These are phyloP conservation scores for Zonitis immaculata DNA, from an alignment of 2,888 invertebrate species.

Conservation along the genomic window DNA sequence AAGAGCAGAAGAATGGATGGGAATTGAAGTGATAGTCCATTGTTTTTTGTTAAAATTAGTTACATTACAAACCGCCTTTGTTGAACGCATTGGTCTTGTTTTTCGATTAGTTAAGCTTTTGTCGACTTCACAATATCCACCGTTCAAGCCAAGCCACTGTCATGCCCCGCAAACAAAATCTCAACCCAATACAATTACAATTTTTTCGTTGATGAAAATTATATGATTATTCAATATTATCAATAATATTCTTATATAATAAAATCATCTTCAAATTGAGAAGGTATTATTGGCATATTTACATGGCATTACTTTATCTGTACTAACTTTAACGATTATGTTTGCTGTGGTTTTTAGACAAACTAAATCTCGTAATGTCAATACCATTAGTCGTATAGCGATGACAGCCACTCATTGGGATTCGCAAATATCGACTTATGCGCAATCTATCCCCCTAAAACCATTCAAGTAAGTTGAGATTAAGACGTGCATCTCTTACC, in stretches of 20 bases:
- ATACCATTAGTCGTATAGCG: conserved; percentile 21
- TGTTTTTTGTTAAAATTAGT: conserved; percentile 23
- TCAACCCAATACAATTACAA: not conserved
- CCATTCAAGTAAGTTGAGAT: conserved; percentile 6
- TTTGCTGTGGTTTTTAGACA: conserved; percentile 23
- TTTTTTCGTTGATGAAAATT: not conserved
- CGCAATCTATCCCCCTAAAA: not conserved
- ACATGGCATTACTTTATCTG: conserved; percentile 20
- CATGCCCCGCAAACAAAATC: not conserved
- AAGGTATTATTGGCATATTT: conserved; percentile 8
- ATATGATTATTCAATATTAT: too few relatives aligned
- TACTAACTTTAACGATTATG: conserved; percentile 19
- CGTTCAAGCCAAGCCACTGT: not conserved
- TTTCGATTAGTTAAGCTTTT: conserved; percentile 15
- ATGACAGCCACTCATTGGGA: conserved; percentile 21
- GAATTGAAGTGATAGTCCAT: conserved; percentile 26
- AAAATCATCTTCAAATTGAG: not conserved
- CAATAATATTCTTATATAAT: too few relatives aligned
- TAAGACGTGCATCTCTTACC: conserved; percentile 17
- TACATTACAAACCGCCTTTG: conserved; percentile 16
- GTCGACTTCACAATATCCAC: conserved; percentile 2
- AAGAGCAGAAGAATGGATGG: conserved; percentile 27
- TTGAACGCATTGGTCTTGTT: conserved; percentile 17
- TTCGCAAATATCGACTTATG: conserved; percentile 17
- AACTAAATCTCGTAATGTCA: conserved; percentile 20